Evolutionary conservation across 2,113 vertebrate genomes (phyloP).

Genomic region (Rhinoptilus africanus): DNA sequence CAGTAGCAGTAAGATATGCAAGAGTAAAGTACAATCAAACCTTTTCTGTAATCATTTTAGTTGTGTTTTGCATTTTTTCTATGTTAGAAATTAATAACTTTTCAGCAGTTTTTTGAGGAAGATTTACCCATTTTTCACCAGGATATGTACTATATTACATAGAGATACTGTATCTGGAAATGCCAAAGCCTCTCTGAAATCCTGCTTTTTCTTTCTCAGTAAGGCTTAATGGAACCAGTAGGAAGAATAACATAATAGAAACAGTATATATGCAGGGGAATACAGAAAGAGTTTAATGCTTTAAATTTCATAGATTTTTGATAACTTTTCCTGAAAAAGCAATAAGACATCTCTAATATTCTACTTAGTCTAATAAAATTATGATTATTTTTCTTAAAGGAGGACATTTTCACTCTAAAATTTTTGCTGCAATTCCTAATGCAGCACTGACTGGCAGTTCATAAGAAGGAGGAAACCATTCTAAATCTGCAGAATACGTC

Average conservation of each 20-base stretch:
- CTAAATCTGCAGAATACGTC: not conserved
- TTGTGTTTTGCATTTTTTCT: not conserved
- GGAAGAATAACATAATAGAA: not conserved
- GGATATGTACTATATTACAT: not conserved
- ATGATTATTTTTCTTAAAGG: not conserved
- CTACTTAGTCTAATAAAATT: not conserved
- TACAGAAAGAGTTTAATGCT: not conserved
- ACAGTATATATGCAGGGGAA: not conserved
- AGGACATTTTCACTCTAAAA: not conserved
- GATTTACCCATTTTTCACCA: not conserved
- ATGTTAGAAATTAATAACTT: not conserved
- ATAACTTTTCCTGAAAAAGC: not conserved
- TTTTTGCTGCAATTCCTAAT: not conserved
- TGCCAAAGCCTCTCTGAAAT: not conserved
- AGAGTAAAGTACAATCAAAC: not conserved
- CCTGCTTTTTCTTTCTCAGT: not conserved
- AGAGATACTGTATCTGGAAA: not conserved
- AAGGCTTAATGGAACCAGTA: not conserved
- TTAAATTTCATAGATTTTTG: not conserved
- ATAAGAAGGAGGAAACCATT: not conserved
- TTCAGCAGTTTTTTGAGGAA: not conserved
- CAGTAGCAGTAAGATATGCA: not conserved
- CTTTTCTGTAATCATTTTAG: rapidly evolving
- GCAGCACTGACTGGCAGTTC: not conserved
- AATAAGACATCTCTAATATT: not conserved